Conservation (phyloP, 2,797 vertebrate species). For the Spheniscus humboldti region DNA sequence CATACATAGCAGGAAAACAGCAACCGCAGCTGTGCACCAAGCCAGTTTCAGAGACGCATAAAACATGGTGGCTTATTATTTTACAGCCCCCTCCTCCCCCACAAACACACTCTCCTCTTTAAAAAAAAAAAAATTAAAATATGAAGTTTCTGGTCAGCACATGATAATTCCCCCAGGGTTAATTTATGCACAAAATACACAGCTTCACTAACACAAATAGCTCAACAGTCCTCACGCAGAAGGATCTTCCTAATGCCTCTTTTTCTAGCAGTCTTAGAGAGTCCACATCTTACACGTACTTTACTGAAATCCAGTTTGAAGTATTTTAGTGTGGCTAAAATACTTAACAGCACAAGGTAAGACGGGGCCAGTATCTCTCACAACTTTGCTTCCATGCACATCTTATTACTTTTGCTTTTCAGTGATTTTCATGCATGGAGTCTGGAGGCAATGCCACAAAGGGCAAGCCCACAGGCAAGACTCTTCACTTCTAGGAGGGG, state of each 20-base stretch:
- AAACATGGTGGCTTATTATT: neutral
- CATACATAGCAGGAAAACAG: constrained; percentile 14
- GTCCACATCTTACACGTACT: fast-evolving
- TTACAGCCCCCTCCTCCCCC: neutral
- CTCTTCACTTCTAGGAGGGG: neutral
- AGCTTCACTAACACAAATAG: neutral
- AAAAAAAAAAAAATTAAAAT: neutral
- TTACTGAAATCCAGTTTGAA: neutral
- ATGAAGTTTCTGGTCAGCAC: neutral
- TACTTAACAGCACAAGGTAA: neutral
- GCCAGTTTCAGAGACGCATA: neutral
- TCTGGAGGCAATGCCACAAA: fast-evolving
- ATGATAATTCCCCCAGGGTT: neutral
- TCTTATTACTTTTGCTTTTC: fast-evolving
- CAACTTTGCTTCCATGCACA: fast-evolving
- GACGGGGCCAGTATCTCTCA: neutral
- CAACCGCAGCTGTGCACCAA: neutral
- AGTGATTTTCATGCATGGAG: neutral
- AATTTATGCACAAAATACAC: neutral
- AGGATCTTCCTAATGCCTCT: neutral
- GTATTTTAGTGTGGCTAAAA: neutral
- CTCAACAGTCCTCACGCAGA: neutral
- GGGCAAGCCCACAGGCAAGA: neutral
- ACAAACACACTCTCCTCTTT: neutral
- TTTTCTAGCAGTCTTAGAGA: neutral